These are phyloP conservation scores for Drosophila vallismaia DNA, from an alignment of 2,888 invertebrate species.

Conservation along the genomic window DNA sequence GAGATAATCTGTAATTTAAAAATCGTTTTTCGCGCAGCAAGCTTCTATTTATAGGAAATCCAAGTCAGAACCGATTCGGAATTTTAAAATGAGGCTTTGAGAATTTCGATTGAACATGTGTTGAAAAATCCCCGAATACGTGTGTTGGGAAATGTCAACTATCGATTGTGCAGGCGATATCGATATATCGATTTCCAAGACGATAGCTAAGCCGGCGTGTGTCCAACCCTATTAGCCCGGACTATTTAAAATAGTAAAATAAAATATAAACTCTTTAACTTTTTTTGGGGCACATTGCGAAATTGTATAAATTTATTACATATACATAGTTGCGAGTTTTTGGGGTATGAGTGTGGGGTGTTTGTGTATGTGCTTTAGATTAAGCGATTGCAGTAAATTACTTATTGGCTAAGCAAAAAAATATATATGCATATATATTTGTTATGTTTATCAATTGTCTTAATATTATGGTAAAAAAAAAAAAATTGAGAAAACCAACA, in stretches of 20 bases:
- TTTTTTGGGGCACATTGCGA: conserved; percentile 18
- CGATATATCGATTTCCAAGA: too few relatives aligned
- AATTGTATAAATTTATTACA: conserved; percentile 48
- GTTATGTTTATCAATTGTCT: conserved; percentile 8
- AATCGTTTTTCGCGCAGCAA: too few relatives aligned
- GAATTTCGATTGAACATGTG: too few relatives aligned
- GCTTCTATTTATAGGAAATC: too few relatives aligned
- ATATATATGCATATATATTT: conserved; percentile 14
- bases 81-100: too few relatives aligned
- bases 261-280: conserved; percentile 1
- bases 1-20: too few relatives aligned
- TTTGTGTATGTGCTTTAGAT: conserved; percentile 1
- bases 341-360: background rate
- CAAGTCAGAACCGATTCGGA: too few relatives aligned
- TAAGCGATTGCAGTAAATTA: conserved; percentile 7
- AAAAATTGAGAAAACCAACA: conserved; percentile 16
- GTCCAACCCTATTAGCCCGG: too few relatives aligned
- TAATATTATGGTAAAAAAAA: conserved; percentile 11
- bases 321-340: conserved; percentile 29
- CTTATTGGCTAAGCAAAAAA: conserved; percentile 27
- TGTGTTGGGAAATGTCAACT: too few relatives aligned
- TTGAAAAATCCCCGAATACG: too few relatives aligned
- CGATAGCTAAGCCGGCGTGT: too few relatives aligned
- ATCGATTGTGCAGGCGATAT: too few relatives aligned
- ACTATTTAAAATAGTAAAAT: background rate